Base-by-base conservation (phyloP, 2,888 invertebrate species). In the Petrolisthes manimaculis region DNA sequence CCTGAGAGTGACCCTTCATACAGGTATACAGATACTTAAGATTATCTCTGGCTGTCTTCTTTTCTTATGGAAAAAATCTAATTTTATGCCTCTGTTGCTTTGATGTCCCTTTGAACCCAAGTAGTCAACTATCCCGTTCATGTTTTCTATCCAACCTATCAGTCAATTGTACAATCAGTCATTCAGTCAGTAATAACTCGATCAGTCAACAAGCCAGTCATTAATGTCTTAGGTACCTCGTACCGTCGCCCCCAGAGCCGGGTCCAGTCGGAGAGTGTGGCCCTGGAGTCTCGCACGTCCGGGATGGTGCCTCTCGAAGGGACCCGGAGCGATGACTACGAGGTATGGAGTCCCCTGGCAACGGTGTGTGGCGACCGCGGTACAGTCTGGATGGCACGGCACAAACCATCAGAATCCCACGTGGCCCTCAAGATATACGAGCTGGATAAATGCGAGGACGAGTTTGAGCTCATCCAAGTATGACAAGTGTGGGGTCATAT, bases 381-480 rank as follows among this genome's bases (percentile, higher is more conserved):
- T 12, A 94, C 95, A 3, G 96, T 96, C 51, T 95, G 95, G 92
- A 94, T 96, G 82, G 96, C 95, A 18, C 94, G 95, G 91, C 95
- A 96, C 93, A 94, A 94, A 90, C 95, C 95, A 9, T 95, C 94
- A 84, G 95, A 95, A 88, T 95, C 95, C 91, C 94, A 95, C 93
- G 95, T 96, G 86, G 96, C 96, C 4, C 93, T 96, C 61, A 96
- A 96, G 92, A 95, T 95, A 92, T 96, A 96, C 93, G 95, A 96
- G 92, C 94, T 96, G 93, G 96, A 97, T 92, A 95, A 95, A 92
- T 94, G 95, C 24, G 95, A 95, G 92, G 94, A 95, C 82, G 95
- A 96, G 92, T 94, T 90, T 67, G 89, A 93, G 92, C 93, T 95
- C 91, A 95, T 95, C 86, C 91, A 92, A 87, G 92, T 91, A 83